Conservation (phyloP, 2,888 invertebrate species). For the Polydrusus tereticollis region DNA sequence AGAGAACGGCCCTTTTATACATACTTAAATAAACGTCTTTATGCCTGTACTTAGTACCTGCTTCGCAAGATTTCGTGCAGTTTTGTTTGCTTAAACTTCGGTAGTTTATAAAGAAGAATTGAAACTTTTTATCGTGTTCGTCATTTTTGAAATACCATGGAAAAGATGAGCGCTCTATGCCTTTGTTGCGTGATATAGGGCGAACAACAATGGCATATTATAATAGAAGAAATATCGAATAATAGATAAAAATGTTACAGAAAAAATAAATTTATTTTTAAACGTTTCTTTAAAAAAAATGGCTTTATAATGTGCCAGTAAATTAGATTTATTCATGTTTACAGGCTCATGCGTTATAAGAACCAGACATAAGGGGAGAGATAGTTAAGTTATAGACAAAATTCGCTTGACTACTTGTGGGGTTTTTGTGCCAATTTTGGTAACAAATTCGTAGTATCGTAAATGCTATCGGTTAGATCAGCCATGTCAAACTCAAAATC, state of each 20-base stretch:
- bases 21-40: constrained; percentile 30
- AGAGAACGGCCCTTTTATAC: constrained; percentile 9
- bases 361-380: too few species aligned
- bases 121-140: constrained; percentile 41
- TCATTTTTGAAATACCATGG: constrained; percentile 22
- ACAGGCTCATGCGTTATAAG: too few species aligned
- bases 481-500: too few species aligned
- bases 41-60: constrained; percentile 41
- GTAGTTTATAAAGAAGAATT: constrained; percentile 41
- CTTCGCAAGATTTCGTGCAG: constrained; percentile 43
- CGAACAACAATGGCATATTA: not conserved
- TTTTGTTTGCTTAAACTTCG: constrained; percentile 35
- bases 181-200: constrained; percentile 12
- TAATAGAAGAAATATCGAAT: not conserved
- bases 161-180: constrained; percentile 7
- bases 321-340: too few species aligned
- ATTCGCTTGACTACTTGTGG: too few species aligned
- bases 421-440: too few species aligned
- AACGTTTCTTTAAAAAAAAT: not conserved
- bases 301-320: not conserved
- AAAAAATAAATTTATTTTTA: constrained; percentile 3
- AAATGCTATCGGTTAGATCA: too few species aligned
- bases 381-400: too few species aligned
- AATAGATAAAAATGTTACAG: not conserved
- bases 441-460: too few species aligned